A percentile compares a stretch with the other conserved stretches of the same genome.
Evolutionary conservation across 2,797 vertebrate genomes (phyloP).

Genomic region (Rhynchonycteris naso): DNA sequence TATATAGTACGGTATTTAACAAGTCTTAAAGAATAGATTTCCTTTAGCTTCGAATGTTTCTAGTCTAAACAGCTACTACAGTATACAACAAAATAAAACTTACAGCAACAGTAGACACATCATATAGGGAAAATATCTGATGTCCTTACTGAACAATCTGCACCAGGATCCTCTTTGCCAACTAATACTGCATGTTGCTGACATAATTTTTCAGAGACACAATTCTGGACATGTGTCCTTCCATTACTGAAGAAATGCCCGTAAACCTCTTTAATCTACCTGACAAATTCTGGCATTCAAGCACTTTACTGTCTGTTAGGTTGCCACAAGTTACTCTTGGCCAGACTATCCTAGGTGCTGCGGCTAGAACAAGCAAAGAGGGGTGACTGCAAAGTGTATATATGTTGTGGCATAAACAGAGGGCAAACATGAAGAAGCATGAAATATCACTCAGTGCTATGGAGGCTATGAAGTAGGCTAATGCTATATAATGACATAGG

Average conservation of each 20-base stretch:
- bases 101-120: background rate
- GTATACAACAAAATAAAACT: background rate
- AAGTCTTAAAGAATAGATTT: background rate
- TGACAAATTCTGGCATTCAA: background rate
- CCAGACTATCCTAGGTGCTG: too few relatives aligned
- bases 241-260: background rate
- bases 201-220: background rate
- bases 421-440: background rate
- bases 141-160: background rate
- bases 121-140: background rate
- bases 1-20: background rate
- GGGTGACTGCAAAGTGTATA: rapidly evolving
- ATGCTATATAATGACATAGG: background rate
- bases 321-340: background rate
- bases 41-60: background rate
- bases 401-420: background rate
- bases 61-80: background rate
- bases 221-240: background rate
- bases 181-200: background rate
- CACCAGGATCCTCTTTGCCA: background rate
- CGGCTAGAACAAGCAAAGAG: background rate
- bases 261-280: background rate
- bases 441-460: background rate
- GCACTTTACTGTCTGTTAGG: background rate
- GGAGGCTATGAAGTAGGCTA: background rate